Evolutionary conservation across 2,888 invertebrate species (phyloP), one percentile per base, ranked within the genome.

Genomic region (Cephus pygmeus): DNA sequence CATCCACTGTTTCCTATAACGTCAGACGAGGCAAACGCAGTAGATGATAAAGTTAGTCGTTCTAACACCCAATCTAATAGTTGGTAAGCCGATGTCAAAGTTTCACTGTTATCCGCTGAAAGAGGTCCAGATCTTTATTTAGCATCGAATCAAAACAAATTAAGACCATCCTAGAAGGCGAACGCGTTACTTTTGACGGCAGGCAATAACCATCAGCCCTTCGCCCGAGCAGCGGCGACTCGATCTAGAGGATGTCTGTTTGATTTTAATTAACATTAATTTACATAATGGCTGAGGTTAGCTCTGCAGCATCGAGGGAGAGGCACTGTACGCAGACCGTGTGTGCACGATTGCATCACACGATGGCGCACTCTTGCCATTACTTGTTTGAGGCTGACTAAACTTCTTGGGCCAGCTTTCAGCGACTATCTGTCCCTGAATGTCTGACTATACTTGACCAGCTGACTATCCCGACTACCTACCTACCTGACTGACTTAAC

Each of bases 211-310:
- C 79, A 33, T 68, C 78, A 56, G 30, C 79, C 76, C 80, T 77
- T 75, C 36, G 69, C 75, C 56, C 69, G 34, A 35, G 73, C 34
- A 35, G 36, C 76, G 40, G 73, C 73, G 30, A 56, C 56, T 56
- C 56, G 56, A 56, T 56, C 56, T 78, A 69, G 79, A 80, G 81
- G 82, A 87, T 83, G 83, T 83, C 82, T 84, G 85, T 84, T 87
- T 85, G 85, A 85, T 87, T 86, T 88, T 86, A 87, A 87, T 88
- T 86, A 88, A 85, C 86, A 85, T 87, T 82, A 83, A 88, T 88
- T 88, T 86, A 85, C 88, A 87, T 87, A 87, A 88, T 85, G 81
- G 79, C 82, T 79, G 78, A 82, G 87, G 83, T 83, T 83, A 79
- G 81, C 73, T 79, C 80, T 75, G 73, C 75, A 79, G 79, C 80